Evolutionary conservation across 2,888 invertebrate genomes (phyloP), one percentile per base, ranked within the genome.

Genomic region (Aelia acuminata): DNA sequence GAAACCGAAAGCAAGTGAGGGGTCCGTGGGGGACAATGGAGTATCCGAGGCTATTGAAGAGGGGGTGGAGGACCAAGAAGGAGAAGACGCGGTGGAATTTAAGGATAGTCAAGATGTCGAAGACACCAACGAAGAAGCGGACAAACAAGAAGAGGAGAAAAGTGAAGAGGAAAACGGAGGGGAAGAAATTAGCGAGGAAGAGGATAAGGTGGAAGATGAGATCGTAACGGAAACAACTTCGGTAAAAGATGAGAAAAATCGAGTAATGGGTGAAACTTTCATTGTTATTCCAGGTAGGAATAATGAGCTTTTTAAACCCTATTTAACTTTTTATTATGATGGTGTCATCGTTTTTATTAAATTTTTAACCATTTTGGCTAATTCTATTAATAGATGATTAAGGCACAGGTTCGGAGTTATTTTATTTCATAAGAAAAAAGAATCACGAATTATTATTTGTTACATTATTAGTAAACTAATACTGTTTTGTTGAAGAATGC

Each of bases 1-100:
- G 80, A 15, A 80, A 80, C n/a, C n/a, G 80, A 80, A 39, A 39
- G 80, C 80, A 43, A 80, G n/a, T 39, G 80, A 80, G n/a, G 80
- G 43, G 39, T n/a, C 84, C 49, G 10, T 7, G 4, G 31, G 20
- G 47, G 31, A 26, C n/a, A 31, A 22, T 48, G 31, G 7, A 43
- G 43, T 43, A 10, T 4, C 43, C 4, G 43, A 43, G 10, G 43
- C 10, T 4, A 7, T 43, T 22, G 49, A 84, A 26, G 26, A 26
- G 26, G 84, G 20, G 47, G 47, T 5, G 11, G 84, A 48, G 15
- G 84, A 49, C 15, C 13, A 84, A 22, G 35, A 84, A 22, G 35
- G 18, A 1, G 84, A 84, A 50, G 84, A n/a, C 18, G 7, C 26
- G 2, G 48, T 11, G 8, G 84, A 0, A 31, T n/a, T n/a, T n/a